A percentile compares a stretch with the other conserved stretches of the same genome.
Evolutionary conservation across 2,797 vertebrate species (phyloP).

Genomic region (Siniperca scherzeri): DNA sequence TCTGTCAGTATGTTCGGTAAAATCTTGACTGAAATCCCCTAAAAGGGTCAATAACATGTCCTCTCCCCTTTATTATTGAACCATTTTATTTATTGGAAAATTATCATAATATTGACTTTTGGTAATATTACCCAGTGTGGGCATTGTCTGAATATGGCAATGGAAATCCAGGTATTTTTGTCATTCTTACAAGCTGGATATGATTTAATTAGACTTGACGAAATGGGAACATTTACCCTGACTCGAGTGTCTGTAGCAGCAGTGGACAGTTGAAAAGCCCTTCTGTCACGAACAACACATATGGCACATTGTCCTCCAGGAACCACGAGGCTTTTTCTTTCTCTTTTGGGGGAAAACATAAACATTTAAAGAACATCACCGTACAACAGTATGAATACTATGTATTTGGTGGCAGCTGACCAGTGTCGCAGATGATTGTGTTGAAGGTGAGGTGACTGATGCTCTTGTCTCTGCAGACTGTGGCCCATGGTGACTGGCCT

Average conservation of each 20-base stretch:
- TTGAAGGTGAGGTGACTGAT: conserved; percentile 87
- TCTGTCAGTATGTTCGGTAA: neutral
- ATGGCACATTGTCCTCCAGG: conserved; percentile 88
- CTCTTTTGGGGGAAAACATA: conserved; percentile 30
- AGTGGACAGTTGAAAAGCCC: conserved; percentile 87
- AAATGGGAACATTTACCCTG: conserved; percentile 82
- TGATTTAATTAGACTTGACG: neutral
- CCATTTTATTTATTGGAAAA: neutral
- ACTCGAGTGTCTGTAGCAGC: conserved; percentile 91
- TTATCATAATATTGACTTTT: too few species aligned
- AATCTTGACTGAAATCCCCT: neutral
- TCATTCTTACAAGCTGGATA: neutral
- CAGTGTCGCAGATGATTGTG: conserved; percentile 79
- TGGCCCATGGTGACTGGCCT: conserved; percentile 88
- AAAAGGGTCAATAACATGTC: neutral
- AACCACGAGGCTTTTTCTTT: conserved; percentile 56
- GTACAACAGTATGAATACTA: neutral
- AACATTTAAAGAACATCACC: neutral
- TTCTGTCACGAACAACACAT: conserved; percentile 91
- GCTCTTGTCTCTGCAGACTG: conserved; percentile 86
- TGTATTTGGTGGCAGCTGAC: conserved; percentile 60
- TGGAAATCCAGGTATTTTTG: neutral
- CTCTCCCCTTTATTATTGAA: neutral
- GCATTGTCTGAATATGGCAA: neutral
- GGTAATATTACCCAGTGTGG: neutral